These are phyloP conservation scores for Acrocephalus arundinaceus DNA, from an alignment of 2,113 vertebrate genomes.

Conservation along the genomic window DNA sequence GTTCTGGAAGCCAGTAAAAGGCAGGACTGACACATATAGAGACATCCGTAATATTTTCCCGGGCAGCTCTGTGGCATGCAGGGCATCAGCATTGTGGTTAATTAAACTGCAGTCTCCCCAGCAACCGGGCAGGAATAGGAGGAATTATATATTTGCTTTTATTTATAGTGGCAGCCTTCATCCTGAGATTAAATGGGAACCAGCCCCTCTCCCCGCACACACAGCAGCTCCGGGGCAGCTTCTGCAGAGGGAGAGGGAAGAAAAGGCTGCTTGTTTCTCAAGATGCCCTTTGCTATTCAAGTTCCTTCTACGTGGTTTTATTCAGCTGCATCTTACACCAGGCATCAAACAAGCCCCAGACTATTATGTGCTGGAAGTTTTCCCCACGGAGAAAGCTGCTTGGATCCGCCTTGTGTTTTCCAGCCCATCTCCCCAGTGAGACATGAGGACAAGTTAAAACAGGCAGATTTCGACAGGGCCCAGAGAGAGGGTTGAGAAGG, in stretches of 20 bases:
- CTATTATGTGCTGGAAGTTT: slow-evolving; percentile 51
- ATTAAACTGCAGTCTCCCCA: slow-evolving; percentile 43
- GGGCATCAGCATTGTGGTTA: slow-evolving; percentile 10
- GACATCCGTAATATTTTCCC: not conserved
- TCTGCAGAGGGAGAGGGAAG: not conserved
- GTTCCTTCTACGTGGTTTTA: slow-evolving; percentile 39
- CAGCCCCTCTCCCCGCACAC: not conserved
- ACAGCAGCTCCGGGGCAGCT: slow-evolving; percentile 42
- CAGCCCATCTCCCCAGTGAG: slow-evolving; percentile 55
- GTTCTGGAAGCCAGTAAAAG: not conserved
- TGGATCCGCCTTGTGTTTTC: slow-evolving; percentile 61
- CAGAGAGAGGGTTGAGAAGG: not conserved
- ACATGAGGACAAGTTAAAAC: slow-evolving; percentile 56
- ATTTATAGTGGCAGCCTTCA: slow-evolving; percentile 56
- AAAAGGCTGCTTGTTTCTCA: slow-evolving; percentile 56
- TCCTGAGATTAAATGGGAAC: slow-evolving; percentile 43
- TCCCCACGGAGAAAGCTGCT: slow-evolving; percentile 45
- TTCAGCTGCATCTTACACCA: slow-evolving; percentile 55
- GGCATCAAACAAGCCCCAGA: slow-evolving; percentile 37
- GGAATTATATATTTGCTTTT: slow-evolving; percentile 61
- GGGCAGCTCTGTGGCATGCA: not conserved
- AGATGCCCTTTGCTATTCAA: slow-evolving; percentile 53
- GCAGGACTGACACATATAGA: not conserved
- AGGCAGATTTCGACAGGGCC: slow-evolving; percentile 22
- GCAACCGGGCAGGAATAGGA: slow-evolving; percentile 28